Base-by-base conservation (phyloP, 1,140 invertebrate genomes). In the Condylostylus longicornis region DNA sequence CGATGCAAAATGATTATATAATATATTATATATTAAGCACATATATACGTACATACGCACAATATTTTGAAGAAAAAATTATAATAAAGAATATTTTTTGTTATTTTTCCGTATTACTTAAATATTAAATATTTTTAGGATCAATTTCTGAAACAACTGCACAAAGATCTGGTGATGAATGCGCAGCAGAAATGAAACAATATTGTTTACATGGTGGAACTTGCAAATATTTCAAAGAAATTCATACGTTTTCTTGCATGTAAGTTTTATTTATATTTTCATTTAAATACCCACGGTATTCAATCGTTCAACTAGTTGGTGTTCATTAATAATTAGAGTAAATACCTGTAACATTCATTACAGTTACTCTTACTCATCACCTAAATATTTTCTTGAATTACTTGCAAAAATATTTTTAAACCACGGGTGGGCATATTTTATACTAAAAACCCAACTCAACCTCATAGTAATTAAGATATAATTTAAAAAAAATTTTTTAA, bases 121-220 rank as follows among this genome's bases (percentile, higher is more conserved):
- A 33, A 15, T 33, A 18, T 18, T 10, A 6, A 33, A 14, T 20
- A 23, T 14, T 18, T 13, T 35, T 47, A 40, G 49, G 42, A 33
- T 43, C 38, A 42, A 39, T 18, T 30, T 12, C 15, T 38, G 19
- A 27, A 18, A 33, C 28, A 25, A 32, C 33, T 35, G 17, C 30
- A 18, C 35, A 23, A 20, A 41, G 18, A 29, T 37, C 38, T 42
- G 58, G 50, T 23, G 44, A 42, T 18, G 46, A 53, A 40, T 62
- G 59, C 33, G 31, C 41, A 29, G 40, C 33, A 21, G 42, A 51
- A 25, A 57, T 60, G 36, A 64, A 69, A 40, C 66, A 68, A 40
- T 75, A 71, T 62, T 86, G 81, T 63, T 73, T 83, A 61, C 83
- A 86, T 53, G 78, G 78, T 48, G 81, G 82, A 59, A 79, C 76